Base-by-base conservation (phyloP, 2,113 vertebrate genomes). In the Ardeotis arabs region DNA sequence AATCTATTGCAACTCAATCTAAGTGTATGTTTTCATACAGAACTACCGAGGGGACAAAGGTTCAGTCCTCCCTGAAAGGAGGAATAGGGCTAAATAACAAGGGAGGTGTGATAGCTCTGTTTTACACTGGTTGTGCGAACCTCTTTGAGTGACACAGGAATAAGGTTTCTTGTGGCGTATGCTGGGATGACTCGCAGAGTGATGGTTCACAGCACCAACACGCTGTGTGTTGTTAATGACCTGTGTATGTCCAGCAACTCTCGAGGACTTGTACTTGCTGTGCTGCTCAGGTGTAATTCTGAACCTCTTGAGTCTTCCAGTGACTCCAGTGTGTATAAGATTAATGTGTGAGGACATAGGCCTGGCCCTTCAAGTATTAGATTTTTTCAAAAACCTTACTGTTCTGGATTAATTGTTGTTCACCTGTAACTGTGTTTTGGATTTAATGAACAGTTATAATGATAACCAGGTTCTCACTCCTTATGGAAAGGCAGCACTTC, bases 381-480 rank as follows among this genome's bases (percentile, higher is more conserved):
- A 6, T 73, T 85, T 93, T 49, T 19, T 44, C 5, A 44, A 53
- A 82, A 69, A 60, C 28, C 7, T 9, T n/a, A 6, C 11, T 67
- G 23, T 70, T 92, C 76, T 79, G 69, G 60, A 35, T 73, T 77
- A 83, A 80, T 85, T 89, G 29, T 20, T 69, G 13, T 37, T 93
- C 83, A 72, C 60, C 80, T 92, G 49, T 66, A 84, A 56, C 35
- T 62, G 59, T 41, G 20, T 44, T 70, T 84, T 70, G 81, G 41
- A 66, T 90, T 87, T 90, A 91, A 96, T 83, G 86, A 92, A 70
- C 29, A 80, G 85, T 69, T 90, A 31, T 80, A 74, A 97, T 76
- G 92, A 72, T 83, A 92, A 58, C 67, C 92, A 96, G 92, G 27
- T 92, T 94, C 67, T 95, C 35, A 19, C 56, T 4, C 74, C 11